Evolutionary conservation across 2,888 invertebrate species (phyloP).

Genomic region (Apodemia hepburni): DNA sequence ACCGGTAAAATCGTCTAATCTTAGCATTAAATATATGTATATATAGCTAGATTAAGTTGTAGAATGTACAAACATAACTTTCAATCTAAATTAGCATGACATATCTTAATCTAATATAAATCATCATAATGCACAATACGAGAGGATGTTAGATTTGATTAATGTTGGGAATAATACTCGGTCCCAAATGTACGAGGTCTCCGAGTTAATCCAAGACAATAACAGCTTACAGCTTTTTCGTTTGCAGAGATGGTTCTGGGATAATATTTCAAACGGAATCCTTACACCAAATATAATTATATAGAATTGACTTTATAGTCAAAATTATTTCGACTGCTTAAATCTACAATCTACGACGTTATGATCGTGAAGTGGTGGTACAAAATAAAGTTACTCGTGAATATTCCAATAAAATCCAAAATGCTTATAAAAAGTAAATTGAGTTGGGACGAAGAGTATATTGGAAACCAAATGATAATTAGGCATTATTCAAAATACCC

Average conservation of each 20-base stretch:
- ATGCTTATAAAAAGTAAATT: too few relatives aligned
- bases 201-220: conserved; percentile 23
- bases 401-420: not conserved
- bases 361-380: too few relatives aligned
- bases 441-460: too few relatives aligned
- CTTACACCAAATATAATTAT: not conserved
- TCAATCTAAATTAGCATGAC: conserved; percentile 10
- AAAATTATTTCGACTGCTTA: not conserved
- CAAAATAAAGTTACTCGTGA: not conserved
- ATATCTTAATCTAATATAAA: conserved; percentile 7
- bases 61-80: conserved; percentile 1
- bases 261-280: not conserved
- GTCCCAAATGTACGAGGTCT: conserved; percentile 23
- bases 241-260: conserved; percentile 1
- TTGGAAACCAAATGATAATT: too few relatives aligned
- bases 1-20: too few relatives aligned
- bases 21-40: too few relatives aligned
- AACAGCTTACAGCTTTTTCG: conserved; percentile 12
- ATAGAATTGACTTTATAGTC: not conserved
- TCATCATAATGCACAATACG: conserved; percentile 11
- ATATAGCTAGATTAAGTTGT: not conserved
- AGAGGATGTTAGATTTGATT: conserved; percentile 21
- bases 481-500: too few relatives aligned
- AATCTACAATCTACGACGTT: too few relatives aligned
- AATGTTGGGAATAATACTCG: conserved; percentile 26